Conservation (phyloP, 2,113 vertebrate genomes). For the Empidonax alnorum region DNA sequence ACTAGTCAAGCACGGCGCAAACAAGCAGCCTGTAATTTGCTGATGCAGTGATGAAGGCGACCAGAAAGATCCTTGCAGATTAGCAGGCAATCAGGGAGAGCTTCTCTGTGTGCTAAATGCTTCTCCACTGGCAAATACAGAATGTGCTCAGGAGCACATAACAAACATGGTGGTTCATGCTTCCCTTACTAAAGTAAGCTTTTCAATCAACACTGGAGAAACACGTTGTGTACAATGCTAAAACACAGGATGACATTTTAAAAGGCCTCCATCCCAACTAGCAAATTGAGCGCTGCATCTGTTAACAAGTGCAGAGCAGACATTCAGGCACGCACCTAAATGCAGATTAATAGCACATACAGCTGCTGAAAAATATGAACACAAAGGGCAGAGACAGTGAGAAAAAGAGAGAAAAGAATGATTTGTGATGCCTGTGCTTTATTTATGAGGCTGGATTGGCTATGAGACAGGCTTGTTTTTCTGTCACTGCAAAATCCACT, state of each 20-base stretch:
- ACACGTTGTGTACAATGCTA: neutral
- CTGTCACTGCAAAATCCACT: neutral
- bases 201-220: neutral
- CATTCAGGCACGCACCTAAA: neutral
- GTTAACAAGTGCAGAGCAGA: neutral
- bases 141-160: neutral
- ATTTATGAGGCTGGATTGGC: neutral
- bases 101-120: neutral
- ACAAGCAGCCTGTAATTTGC: neutral
- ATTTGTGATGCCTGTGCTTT: neutral
- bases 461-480: neutral
- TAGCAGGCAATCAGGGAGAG: neutral
- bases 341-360: conserved; percentile 18
- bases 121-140: neutral
- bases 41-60: neutral
- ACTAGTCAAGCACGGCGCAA: neutral
- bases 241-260: neutral
- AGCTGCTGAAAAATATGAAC: neutral
- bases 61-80: neutral
- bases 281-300: neutral
- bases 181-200: neutral
- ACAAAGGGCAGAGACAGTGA: neutral
- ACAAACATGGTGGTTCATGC: neutral
- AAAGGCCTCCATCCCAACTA: conserved; percentile 6
- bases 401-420: neutral